phyloP scores from a whole-genome alignment of 2,888 invertebrate species.

The Drosophila pullipes region DNA sequence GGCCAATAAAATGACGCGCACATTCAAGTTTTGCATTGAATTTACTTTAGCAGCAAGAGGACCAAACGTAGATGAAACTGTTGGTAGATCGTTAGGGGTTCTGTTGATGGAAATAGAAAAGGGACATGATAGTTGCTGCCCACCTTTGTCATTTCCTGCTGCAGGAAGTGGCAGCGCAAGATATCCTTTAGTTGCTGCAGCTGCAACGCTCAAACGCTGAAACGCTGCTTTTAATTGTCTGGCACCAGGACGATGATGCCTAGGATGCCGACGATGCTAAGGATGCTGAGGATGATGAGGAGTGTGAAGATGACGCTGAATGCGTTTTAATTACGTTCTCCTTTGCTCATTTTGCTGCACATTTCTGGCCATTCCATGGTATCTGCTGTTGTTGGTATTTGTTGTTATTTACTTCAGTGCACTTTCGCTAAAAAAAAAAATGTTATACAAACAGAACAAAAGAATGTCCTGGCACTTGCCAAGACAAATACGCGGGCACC shows the following conservation, averaged over 20 bases:
- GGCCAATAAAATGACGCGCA: conserved; percentile 42
- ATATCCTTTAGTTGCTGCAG: conserved; percentile 41
- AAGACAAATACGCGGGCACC: conserved; percentile 71
- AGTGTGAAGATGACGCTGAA: conserved; percentile 57
- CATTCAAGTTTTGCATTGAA: conserved; percentile 51
- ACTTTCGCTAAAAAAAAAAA: conserved; percentile 42
- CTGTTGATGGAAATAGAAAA: background rate
- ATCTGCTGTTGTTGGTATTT: conserved; percentile 20
- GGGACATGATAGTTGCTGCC: conserved; percentile 5
- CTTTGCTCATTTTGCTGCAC: conserved; percentile 67
- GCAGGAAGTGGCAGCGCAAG: conserved; percentile 41
- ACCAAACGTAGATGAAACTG: conserved; percentile 31
- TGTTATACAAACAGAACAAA: conserved; percentile 52
- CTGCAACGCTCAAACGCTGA: conserved; percentile 8
- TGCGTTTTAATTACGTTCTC: conserved; percentile 77
- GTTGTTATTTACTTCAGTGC: conserved; percentile 67
- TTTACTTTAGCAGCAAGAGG: conserved; percentile 45
- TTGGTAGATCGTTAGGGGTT: conserved; percentile 14
- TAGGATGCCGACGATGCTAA: background rate
- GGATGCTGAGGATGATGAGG: conserved; percentile 16
- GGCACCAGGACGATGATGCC: conserved; percentile 16
- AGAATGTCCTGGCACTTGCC: conserved; percentile 54
- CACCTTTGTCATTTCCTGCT: conserved; percentile 43
- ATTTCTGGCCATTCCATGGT: conserved; percentile 49
- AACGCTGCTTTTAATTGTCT: conserved; percentile 72